Percentiles rank a stretch among this genome's conserved stretches.
phyloP scores from a whole-genome alignment of 2,113 vertebrate species.

The Barbus barbus region DNA sequence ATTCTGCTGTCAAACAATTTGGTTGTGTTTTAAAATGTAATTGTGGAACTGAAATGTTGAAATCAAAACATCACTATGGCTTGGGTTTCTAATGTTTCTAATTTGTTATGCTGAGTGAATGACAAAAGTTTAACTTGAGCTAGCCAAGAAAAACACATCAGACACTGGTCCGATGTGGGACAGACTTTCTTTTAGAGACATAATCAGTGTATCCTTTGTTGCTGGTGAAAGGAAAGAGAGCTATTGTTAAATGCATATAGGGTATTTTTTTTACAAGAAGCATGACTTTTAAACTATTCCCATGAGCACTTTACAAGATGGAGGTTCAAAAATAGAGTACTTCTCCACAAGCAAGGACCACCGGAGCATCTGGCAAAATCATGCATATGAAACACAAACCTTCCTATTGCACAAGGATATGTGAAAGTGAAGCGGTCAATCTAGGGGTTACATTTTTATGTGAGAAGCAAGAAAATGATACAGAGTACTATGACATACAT shows the following conservation, averaged over 20 bases:
- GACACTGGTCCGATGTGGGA: conserved; percentile 66
- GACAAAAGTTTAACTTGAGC: conserved; percentile 72
- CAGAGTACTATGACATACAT: background rate
- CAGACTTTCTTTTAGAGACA: conserved; percentile 73
- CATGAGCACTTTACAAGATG: conserved; percentile 29
- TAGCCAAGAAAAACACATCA: conserved; percentile 69
- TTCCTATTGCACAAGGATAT: conserved; percentile 23
- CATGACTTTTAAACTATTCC: conserved; percentile 37
- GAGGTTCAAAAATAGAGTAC: conserved; percentile 16
- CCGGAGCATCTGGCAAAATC: conserved; percentile 36
- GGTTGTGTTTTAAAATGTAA: conserved; percentile 70
- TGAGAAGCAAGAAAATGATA: conserved; percentile 10
- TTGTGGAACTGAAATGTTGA: conserved; percentile 61
- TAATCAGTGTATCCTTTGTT: conserved; percentile 81
- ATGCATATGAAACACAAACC: conserved; percentile 28
- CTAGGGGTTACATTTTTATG: background rate
- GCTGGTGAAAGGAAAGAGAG: conserved; percentile 60
- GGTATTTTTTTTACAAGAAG: conserved; percentile 30
- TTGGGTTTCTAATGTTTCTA: conserved; percentile 69
- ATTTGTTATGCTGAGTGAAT: conserved; percentile 65
- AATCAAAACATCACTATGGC: conserved; percentile 67
- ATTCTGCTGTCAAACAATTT: conserved; percentile 68
- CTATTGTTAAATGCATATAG: conserved; percentile 48
- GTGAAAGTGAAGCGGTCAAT: conserved; percentile 15
- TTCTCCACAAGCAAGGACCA: conserved; percentile 30